Evolutionary conservation across 2,113 vertebrate species (phyloP), one percentile per base, ranked within the genome.

Genomic region (Puntigrus tetrazona): DNA sequence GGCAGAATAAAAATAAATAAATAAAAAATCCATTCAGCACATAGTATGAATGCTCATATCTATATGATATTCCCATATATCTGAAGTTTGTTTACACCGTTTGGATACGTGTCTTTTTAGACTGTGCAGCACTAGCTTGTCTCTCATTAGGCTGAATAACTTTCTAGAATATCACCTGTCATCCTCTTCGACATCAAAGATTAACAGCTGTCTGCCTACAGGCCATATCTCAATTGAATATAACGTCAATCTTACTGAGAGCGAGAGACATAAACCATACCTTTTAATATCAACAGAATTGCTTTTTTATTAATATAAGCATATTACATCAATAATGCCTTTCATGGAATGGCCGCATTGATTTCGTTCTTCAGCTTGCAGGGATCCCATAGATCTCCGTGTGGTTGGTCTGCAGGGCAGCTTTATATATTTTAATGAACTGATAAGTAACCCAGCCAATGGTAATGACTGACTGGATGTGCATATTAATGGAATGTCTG

Each of bases 351-450:
- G 50, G n/a, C 20, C 7, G 1, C 31, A 72, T 81, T 84, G 81
- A 85, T 88, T 83, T 78, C 34, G 79, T 55, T 70, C 22, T 74
- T 87, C 43, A 69, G 86, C 36, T 81, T 59, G 25, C 31, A 84
- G 73, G 65, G 78, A 18, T 36, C 69, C 14, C 25, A 83, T 77
- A 83, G 80, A 69, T 82, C 80, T 70, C 63, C 29, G 47, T 78
- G 63, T 18, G 50, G 81, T 87, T 82, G 36, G 11, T 47, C 73
- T 36, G 47, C 27, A 0, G 80, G 65, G 43, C 65, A 82, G 63
- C 45, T 86, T 79, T 61, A 81, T 72, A 61, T 80, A 52, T 78
- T 73, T 82, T 83, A 38, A 70, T 75, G 87, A 80, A 83, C 78
- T 83, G 75, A 85, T 83, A 69, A 86, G 29, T 63, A 81, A 63